phyloP scores from a whole-genome alignment of 1,140 invertebrate genomes.

The Probaryconus sp. region DNA sequence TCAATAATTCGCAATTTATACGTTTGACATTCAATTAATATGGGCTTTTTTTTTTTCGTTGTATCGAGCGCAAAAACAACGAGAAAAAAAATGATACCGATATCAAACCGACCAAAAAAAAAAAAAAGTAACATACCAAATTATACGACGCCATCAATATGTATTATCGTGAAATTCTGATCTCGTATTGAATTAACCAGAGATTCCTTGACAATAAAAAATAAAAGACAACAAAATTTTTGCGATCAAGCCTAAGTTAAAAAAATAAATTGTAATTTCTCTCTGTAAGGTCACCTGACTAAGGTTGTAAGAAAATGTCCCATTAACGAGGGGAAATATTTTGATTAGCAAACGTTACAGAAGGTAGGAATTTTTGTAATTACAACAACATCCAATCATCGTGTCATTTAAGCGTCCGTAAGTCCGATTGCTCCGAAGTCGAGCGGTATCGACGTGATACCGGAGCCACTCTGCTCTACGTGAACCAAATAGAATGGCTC shows the following conservation, averaged over 20 bases:
- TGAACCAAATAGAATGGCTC: conserved; percentile 41
- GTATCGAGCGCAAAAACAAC: conserved; percentile 22
- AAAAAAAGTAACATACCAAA: no score
- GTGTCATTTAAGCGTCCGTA: conserved; percentile 11
- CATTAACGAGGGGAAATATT: no score
- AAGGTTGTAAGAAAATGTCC: no score
- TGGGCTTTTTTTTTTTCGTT: conserved; percentile 26
- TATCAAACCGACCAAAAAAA: no score
- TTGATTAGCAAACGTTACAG: neutral
- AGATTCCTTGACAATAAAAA: no score
- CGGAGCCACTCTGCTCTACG: conserved; percentile 23
- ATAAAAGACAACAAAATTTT: neutral
- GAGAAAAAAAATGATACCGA: conserved; percentile 11
- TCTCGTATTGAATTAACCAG: no score
- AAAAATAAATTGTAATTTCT: no score
- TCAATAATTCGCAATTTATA: conserved; percentile 24
- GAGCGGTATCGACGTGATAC: conserved; percentile 21
- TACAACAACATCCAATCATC: conserved; percentile 1
- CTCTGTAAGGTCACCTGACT: no score
- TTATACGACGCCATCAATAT: no score
- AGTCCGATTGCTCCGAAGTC: conserved; percentile 18
- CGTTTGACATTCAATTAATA: conserved; percentile 41
- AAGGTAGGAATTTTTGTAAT: neutral
- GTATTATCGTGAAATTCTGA: no score
- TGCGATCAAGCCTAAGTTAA: neutral